Evolutionary conservation across 2,888 invertebrate species (phyloP).

Genomic region (Ormyrus pomaceus): DNA sequence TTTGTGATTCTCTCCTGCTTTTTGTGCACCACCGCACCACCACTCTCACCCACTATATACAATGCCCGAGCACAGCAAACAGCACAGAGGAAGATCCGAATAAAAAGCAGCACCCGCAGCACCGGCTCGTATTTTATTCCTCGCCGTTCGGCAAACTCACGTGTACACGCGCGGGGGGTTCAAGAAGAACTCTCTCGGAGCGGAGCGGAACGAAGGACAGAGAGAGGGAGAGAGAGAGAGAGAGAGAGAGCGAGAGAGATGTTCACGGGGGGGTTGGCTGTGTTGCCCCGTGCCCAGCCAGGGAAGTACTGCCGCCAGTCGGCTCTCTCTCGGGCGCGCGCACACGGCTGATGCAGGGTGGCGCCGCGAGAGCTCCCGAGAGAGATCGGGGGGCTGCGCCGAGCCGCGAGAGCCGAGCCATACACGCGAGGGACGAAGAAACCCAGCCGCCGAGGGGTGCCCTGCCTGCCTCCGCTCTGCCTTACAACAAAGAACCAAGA

Average conservation of each 20-base stretch:
- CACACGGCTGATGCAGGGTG: slow-evolving; percentile 21
- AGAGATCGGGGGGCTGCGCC: neutral
- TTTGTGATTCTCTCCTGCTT: neutral
- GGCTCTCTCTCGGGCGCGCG: slow-evolving; percentile 5
- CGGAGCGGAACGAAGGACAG: too few species aligned
- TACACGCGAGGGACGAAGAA: neutral
- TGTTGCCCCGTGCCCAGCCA: slow-evolving; percentile 33
- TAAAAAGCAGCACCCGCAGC: neutral
- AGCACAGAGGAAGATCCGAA: too few species aligned
- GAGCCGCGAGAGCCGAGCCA: neutral
- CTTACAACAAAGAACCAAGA: too few species aligned
- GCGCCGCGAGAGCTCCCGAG: slow-evolving; percentile 34
- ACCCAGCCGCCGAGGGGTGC: neutral
- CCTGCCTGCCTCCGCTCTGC: neutral
- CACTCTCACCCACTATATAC: too few species aligned
- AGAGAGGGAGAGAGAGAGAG: neutral
- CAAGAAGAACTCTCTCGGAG: too few species aligned
- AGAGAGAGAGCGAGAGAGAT: neutral
- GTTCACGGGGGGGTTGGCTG: neutral
- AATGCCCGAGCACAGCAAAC: too few species aligned
- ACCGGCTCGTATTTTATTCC: neutral
- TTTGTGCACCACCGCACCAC: neutral
- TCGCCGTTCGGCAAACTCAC: neutral
- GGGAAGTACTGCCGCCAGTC: slow-evolving; percentile 39
- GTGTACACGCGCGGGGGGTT: neutral